phyloP scores from a whole-genome alignment of 2,888 invertebrate genomes.

The Parnassius apollo region DNA sequence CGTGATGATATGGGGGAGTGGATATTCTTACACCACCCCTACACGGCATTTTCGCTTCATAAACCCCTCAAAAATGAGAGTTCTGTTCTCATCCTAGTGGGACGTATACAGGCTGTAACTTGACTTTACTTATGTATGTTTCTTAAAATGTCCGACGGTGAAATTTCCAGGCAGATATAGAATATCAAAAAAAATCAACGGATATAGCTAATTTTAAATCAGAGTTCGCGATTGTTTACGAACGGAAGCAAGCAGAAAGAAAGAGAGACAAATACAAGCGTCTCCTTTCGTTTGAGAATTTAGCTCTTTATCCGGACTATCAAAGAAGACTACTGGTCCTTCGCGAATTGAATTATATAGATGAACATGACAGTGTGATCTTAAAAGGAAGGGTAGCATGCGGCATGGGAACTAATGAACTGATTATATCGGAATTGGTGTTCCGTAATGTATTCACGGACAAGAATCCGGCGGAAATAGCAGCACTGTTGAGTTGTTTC shows the following conservation, averaged over 20 bases:
- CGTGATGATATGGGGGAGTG: too few species aligned
- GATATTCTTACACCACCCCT: too few species aligned
- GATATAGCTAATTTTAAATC: slow-evolving; percentile 90
- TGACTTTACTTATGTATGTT: neutral
- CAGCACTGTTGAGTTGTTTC: slow-evolving; percentile 94
- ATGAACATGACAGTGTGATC: slow-evolving; percentile 72
- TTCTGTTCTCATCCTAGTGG: neutral
- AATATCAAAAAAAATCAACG: slow-evolving; percentile 81
- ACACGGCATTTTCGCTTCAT: too few species aligned
- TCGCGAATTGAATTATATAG: slow-evolving; percentile 85
- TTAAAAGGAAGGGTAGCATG: slow-evolving; percentile 73
- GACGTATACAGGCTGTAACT: too few species aligned
- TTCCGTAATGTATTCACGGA: slow-evolving; percentile 94
- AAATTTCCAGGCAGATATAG: slow-evolving; percentile 39
- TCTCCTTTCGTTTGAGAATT: slow-evolving; percentile 90
- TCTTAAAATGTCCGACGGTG: neutral
- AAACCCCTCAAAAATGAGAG: neutral
- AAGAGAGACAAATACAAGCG: slow-evolving; percentile 85
- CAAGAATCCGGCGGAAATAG: slow-evolving; percentile 94
- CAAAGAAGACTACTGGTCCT: slow-evolving; percentile 89
- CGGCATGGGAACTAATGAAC: slow-evolving; percentile 85
- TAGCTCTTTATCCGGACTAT: slow-evolving; percentile 95
- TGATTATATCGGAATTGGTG: slow-evolving; percentile 96
- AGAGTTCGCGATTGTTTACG: slow-evolving; percentile 88
- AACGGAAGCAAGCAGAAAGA: slow-evolving; percentile 86